Conservation (phyloP, 2,888 invertebrate genomes). For the Aplocera efformata region DNA sequence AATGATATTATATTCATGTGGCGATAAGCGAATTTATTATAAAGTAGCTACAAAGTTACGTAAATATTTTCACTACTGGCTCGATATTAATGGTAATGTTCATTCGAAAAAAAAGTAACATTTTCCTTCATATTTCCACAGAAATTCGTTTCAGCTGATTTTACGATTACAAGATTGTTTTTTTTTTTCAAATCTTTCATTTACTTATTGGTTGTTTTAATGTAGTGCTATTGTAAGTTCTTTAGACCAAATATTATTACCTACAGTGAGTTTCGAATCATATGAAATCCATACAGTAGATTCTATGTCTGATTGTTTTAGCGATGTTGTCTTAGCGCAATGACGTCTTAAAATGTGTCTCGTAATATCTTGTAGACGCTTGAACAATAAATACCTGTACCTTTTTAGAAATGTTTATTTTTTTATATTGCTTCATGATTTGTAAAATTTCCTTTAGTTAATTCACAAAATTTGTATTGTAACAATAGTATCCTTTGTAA, state of each 20-base stretch:
- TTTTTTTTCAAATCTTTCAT: neutral
- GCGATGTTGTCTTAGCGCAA: constrained; percentile 57
- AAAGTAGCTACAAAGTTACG: too few relatives aligned
- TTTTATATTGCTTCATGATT: constrained; percentile 4
- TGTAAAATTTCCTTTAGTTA: too few relatives aligned
- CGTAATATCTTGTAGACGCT: constrained; percentile 72
- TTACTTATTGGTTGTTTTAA: constrained; percentile 20
- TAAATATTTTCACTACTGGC: too few relatives aligned
- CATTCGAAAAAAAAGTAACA: too few relatives aligned
- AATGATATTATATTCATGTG: too few relatives aligned
- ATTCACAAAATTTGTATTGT: neutral
- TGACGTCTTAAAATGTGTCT: constrained; percentile 65
- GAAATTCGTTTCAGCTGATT: constrained; percentile 7
- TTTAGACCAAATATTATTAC: constrained; percentile 58
- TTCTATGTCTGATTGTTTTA: constrained; percentile 54
- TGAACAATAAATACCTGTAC: constrained; percentile 78
- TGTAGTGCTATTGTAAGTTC: constrained; percentile 32
- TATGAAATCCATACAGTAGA: constrained; percentile 46
- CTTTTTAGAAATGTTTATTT: constrained; percentile 54
- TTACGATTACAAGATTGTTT: constrained; percentile 1
- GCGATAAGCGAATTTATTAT: too few relatives aligned
- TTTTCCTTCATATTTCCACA: neutral
- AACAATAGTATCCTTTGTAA: too few relatives aligned
- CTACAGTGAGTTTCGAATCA: constrained; percentile 56
- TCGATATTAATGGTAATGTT: too few relatives aligned